Conservation (phyloP, 2,113 vertebrate genomes). For the Gyps fulvus region DNA sequence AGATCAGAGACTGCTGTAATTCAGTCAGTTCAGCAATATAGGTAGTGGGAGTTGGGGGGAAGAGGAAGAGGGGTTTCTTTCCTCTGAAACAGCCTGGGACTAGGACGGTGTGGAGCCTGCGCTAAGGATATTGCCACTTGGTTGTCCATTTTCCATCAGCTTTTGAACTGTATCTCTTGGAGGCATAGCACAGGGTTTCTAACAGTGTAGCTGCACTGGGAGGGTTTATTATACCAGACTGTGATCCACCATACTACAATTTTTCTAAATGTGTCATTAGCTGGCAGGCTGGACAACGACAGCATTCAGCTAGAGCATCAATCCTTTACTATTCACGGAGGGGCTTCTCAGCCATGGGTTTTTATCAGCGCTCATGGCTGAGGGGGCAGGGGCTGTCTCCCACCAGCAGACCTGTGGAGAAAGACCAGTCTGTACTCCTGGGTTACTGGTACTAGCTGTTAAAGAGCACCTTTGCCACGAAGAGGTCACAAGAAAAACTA, state of each 20-base stretch:
- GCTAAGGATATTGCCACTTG: not conserved
- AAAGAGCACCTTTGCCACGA: not conserved
- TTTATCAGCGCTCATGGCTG: not conserved
- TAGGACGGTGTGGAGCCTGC: not conserved
- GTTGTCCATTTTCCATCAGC: not conserved
- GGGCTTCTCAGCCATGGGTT: not conserved
- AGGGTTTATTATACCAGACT: not conserved
- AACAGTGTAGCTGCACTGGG: not conserved
- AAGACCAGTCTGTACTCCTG: not conserved
- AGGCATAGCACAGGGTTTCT: not conserved
- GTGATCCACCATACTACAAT: not conserved
- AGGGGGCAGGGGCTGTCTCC: not conserved
- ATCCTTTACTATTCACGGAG: not conserved
- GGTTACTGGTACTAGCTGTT: not conserved
- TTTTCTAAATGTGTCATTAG: not conserved
- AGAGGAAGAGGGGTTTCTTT: not conserved
- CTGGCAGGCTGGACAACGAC: not conserved
- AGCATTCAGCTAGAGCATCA: not conserved
- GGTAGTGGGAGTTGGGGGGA: not conserved
- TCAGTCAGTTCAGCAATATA: not conserved
- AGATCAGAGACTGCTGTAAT: not conserved
- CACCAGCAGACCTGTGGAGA: not conserved
- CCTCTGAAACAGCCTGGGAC: not conserved
- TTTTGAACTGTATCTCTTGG: not conserved
- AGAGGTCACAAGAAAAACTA: not conserved